Evolutionary conservation across 2,888 invertebrate species (phyloP), one percentile per base, ranked within the genome.

Genomic region (Cataglyphis livida): DNA sequence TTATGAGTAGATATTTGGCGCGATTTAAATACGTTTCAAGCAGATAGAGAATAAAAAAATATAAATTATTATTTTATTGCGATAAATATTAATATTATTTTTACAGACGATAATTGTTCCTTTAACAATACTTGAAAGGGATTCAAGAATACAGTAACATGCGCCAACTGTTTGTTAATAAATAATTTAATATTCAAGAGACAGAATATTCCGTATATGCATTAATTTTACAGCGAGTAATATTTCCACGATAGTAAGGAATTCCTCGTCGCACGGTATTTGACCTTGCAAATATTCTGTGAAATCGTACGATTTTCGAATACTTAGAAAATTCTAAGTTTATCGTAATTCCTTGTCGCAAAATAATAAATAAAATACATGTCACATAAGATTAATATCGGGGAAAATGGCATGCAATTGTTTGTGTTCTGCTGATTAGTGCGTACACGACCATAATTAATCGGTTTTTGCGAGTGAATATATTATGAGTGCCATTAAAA

Each of bases 281-380:
- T 7, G 7, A n/a, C n/a, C 51, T 51, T 0, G 51, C n/a, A n/a
- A 51, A n/a, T n/a, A 51, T n/a, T 51, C n/a, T 7, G 18, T 1
- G n/a, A 51, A 51, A n/a, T 51, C 51, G 51, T 51, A 7, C 7
- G n/a, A 51, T 51, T 48, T 18, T 44, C 15, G 1, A 44, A 2
- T 12, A 15, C 41, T 4, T 3, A 48, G 48, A 18, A 48, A 18
- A 18, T 48, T 6, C 7, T 7, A 51, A 2, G 18, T 51, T 51
- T 51, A 7, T 2, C 7, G n/a, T n/a, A n/a, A n/a, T 51, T 2
- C n/a, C n/a, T 2, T n/a, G 7, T 51, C n/a, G n/a, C 51, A 51
- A 51, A 51, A n/a, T 51, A 51, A 51, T 51, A n/a, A 51, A n/a
- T 51, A 51, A 51, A 51, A 51, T 51, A 51, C n/a, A 51, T 51